Percentiles rank a stretch among this genome's conserved stretches.
Evolutionary conservation across 2,113 vertebrate species (phyloP).

Genomic region (Mus musculus): GRCm39 chr1:133657001-133657500

Average conservation of each 20-base stretch:
- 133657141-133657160: neutral
- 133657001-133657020: neutral
- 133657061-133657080: neutral
- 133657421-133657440: neutral
- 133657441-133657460: constrained; percentile 90
- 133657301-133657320: neutral
- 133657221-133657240: neutral
- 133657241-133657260: neutral
- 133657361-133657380: neutral
- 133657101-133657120: neutral
- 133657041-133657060: neutral
- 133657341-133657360: neutral
- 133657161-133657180: neutral
- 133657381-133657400: neutral
- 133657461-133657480: constrained; percentile 98
- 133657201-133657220: no score
- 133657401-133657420: neutral
- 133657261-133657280: neutral
- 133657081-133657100: neutral
- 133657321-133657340: neutral
- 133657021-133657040: neutral
- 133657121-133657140: neutral
- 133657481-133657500: constrained; percentile 94
- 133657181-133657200: neutral
- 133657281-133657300: neutral